A percentile compares a stretch with the other conserved stretches of the same genome.
These are phyloP conservation scores for Podiceps cristatus DNA, from an alignment of 2,113 vertebrate genomes.

Conservation along the genomic window DNA sequence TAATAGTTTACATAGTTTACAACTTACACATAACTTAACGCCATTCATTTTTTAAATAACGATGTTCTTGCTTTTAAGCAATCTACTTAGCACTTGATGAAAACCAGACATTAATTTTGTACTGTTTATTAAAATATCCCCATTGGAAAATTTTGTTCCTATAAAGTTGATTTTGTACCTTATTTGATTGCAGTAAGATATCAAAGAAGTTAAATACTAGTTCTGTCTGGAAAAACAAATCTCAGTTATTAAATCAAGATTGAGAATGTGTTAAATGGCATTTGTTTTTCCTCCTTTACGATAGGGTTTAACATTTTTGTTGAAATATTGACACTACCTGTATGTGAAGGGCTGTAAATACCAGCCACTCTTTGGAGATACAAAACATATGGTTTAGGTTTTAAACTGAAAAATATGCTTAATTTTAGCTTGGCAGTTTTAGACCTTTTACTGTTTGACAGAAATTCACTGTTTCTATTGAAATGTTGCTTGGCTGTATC, in stretches of 20 bases:
- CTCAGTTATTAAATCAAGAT: neutral
- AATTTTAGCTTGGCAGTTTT: neutral
- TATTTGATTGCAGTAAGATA: constrained; percentile 2
- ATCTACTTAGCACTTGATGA: constrained; percentile 1
- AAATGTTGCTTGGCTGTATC: constrained; percentile 11
- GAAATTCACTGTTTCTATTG: neutral
- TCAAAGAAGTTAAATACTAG: neutral
- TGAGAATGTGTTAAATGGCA: neutral
- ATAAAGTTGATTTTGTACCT: constrained; percentile 11
- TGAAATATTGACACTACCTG: constrained; percentile 13
- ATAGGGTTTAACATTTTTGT: constrained; percentile 5
- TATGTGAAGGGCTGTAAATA: constrained; percentile 16
- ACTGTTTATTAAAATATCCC: neutral
- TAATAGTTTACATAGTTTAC: constrained; percentile 55
- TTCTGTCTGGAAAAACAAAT: neutral
- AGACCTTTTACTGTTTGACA: neutral
- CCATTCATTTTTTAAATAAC: constrained; percentile 46
- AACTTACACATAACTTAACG: constrained; percentile 1
- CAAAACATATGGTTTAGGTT: constrained; percentile 2
- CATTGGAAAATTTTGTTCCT: neutral
- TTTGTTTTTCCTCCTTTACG: neutral
- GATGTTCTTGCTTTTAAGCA: constrained; percentile 3
- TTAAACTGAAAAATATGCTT: neutral
- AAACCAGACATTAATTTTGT: constrained; percentile 37
- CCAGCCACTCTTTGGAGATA: neutral